Evolutionary conservation across 2,888 invertebrate genomes (phyloP), one percentile per base, ranked within the genome.

Genomic region (Cremastobaeus sp.): DNA sequence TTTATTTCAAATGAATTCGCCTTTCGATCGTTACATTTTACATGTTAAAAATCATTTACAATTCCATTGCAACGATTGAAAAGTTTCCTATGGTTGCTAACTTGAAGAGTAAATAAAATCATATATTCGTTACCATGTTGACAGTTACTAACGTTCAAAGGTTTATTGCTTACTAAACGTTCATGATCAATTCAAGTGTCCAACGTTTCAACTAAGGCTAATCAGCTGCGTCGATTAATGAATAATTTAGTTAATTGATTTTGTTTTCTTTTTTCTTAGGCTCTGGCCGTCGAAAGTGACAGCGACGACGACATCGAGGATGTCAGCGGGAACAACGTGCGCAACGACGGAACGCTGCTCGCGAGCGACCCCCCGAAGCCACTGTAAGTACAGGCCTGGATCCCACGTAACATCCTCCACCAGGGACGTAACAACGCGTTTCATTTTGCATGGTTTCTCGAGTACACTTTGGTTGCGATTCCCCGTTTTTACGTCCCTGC

Each of bases 321-420:
- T 30, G 95, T 94, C 82, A 95, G 94, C 83, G 93, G 93, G 80
- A 93, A 93, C 78, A 94, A 95, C 65, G 90, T 93, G 78, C 91
- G 96, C 78, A 96, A 96, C 83, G 98, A 98, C 88, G 98, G 98
- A 75, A 98, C 98, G 1, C 90, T 98, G 60, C 91, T 97, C 57
- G 98, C 98, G 74, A 97, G 97, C 83, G 98, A 98, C 89, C 97
- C 98, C 60, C 97, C 98, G 15, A 95, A 97, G 88, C 98, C 98
- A 82, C 93, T 98, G 97, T 96, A 89, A 94, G 95, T 43, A 20
- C 39, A 6, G 2, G 2, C 20, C 1, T n/a, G 6, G n/a, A 32
- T 34, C 48, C 14, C 32, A 34, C 45, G 5, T 62, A 47, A 65
- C 41, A 41, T 18, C 21, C n/a, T 52, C 30, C 50, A 68, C 12